Evolutionary conservation across 2,888 invertebrate genomes (phyloP).

Genomic region (Spatulosminthurus flaviceps): DNA sequence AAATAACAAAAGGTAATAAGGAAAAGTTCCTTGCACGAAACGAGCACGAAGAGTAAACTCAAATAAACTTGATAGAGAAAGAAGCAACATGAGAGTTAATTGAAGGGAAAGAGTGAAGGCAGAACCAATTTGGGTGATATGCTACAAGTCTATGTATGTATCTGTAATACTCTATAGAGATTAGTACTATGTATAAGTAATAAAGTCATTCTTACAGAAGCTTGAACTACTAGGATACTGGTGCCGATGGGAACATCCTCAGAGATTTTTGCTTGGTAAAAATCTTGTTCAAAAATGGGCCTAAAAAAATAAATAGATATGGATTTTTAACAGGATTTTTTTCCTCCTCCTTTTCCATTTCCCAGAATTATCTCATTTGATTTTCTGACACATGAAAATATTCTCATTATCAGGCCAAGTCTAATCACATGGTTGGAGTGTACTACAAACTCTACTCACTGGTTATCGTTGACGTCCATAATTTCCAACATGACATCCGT

Average conservation of each 20-base stretch:
- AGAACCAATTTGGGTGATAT: too few relatives aligned
- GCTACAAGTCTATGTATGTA: too few relatives aligned
- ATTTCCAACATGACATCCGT: constrained; percentile 96
- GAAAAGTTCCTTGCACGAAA: too few relatives aligned
- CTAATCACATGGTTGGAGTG: neutral
- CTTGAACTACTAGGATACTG: constrained; percentile 67
- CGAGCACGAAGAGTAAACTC: too few relatives aligned
- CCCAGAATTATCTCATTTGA: constrained; percentile 2
- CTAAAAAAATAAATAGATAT: constrained; percentile 36
- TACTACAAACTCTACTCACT: neutral
- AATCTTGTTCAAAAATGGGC: constrained; percentile 61
- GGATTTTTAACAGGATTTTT: neutral
- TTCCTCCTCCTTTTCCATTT: too few relatives aligned
- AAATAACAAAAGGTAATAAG: too few relatives aligned
- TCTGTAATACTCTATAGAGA: constrained; percentile 20
- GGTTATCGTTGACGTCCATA: constrained; percentile 91
- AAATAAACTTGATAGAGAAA: too few relatives aligned
- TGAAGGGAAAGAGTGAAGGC: too few relatives aligned
- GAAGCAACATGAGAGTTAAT: too few relatives aligned
- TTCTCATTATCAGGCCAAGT: neutral
- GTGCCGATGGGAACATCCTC: constrained; percentile 69
- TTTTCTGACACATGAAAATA: neutral
- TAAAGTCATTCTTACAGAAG: constrained; percentile 52
- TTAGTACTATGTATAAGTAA: constrained; percentile 22
- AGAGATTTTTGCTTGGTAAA: constrained; percentile 68